Evolutionary conservation across 2,888 invertebrate genomes (phyloP), one percentile per base, ranked within the genome.

Genomic region (Aphidius colemani): DNA sequence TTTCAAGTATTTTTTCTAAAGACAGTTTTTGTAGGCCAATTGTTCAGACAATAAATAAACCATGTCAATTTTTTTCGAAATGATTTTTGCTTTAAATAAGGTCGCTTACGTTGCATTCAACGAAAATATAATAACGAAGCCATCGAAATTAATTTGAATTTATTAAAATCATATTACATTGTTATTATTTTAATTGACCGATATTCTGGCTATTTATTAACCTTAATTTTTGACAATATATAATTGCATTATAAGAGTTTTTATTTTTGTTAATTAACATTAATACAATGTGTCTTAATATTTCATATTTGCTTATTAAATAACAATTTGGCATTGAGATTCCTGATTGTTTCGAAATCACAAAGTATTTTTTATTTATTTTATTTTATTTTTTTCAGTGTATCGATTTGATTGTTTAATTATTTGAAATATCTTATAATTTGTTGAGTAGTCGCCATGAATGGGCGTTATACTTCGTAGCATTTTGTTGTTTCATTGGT

Each of bases 391-490:
- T n/a, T 48, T n/a, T 55, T 46, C 44, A 9, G 46, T 43, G 43
- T 7, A 44, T 30, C 30, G 30, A 30, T 18, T 18, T 61, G 51
- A 7, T n/a, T 7, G 7, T 43, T 61, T 18, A 53, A 43, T 6
- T 41, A 6, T 41, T 18, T 53, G 48, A 50, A 53, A 55, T 53
- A 61, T 65, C 41, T n/a, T 43, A 53, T 46, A 49, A 51, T 50
- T 18, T 18, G 13, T 18, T 53, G 9, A 53, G 18, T 10, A 63
- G 69, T 69, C 78, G 77, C 77, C 79, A 78, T 79, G 74, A 75
- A 75, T 75, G 79, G 79, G 78, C 78, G 79, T 72, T 65, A 69
- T 72, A 59, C 63, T 65, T 64, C 64, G 61, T 51, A 57, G 57
- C 51, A 63, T 60, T 63, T 64, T 63, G 77, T 78, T 78, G 77